phyloP scores from a whole-genome alignment of 2,888 invertebrate genomes.

The Pedicia rivosa region DNA sequence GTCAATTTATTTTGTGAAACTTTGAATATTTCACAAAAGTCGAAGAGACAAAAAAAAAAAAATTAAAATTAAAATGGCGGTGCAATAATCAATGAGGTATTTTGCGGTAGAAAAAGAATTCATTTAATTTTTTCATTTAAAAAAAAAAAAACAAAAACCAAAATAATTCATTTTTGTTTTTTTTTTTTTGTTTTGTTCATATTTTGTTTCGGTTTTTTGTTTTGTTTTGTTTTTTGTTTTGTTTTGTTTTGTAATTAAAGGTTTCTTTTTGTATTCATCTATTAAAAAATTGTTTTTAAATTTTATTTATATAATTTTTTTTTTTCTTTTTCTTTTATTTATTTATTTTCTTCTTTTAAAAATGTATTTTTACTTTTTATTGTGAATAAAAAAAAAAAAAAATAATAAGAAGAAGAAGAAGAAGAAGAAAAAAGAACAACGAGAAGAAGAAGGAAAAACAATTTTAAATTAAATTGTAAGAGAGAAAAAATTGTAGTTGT shows the following conservation, averaged over 20 bases:
- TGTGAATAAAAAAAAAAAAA: too few species aligned
- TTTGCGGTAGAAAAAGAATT: conserved; percentile 5
- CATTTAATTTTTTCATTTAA: too few species aligned
- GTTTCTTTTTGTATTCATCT: neutral
- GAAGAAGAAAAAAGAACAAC: too few species aligned
- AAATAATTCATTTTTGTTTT: neutral
- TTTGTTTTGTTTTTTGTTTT: too few species aligned
- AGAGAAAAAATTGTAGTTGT: too few species aligned
- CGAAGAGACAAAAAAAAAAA: neutral
- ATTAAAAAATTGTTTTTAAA: neutral
- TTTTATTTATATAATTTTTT: neutral
- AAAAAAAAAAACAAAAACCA: too few species aligned
- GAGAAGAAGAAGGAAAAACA: too few species aligned
- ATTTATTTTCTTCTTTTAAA: neutral
- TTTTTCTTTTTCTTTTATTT: neutral
- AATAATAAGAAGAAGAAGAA: too few species aligned
- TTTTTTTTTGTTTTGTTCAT: neutral
- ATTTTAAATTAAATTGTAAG: too few species aligned
- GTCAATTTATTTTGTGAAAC: neutral
- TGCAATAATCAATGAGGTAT: conserved; percentile 4
- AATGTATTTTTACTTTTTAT: neutral
- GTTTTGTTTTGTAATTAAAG: too few species aligned
- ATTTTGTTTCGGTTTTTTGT: neutral
- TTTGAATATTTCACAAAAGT: neutral
- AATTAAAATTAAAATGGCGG: neutral